phyloP scores from a whole-genome alignment of 2,113 vertebrate genomes.

The Emydocephalus ijimae region DNA sequence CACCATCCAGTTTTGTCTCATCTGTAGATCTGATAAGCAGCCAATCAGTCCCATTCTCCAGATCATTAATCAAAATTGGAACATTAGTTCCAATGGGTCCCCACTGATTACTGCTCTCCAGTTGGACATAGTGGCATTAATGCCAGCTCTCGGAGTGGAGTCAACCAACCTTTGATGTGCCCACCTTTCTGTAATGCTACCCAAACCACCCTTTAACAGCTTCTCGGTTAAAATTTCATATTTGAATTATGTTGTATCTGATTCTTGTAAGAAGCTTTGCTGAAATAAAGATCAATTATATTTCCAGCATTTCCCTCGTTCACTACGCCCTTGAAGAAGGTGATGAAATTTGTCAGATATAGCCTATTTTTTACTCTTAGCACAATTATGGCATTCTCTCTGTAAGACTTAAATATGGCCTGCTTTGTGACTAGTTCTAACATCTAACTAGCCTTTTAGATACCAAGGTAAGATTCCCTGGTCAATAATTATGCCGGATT shows the following conservation, averaged over 20 bases:
- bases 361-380: background rate
- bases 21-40: background rate
- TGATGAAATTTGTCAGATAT: background rate
- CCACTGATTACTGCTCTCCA: background rate
- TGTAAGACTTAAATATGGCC: background rate
- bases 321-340: background rate
- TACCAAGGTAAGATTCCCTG: background rate
- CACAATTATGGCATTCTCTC: background rate
- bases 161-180: background rate
- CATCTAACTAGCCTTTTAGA: background rate
- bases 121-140: background rate
- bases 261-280: background rate
- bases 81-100: background rate
- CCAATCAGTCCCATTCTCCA: background rate
- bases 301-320: background rate
- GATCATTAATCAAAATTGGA: background rate
- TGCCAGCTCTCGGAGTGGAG: background rate
- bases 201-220: background rate
- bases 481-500: background rate
- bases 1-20: background rate
- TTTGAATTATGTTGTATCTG: background rate
- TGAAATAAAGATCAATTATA: background rate
- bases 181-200: background rate
- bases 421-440: background rate
- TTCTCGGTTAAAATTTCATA: background rate